phyloP scores from a whole-genome alignment of 2,888 invertebrate genomes.

The Frankliniella intonsa region DNA sequence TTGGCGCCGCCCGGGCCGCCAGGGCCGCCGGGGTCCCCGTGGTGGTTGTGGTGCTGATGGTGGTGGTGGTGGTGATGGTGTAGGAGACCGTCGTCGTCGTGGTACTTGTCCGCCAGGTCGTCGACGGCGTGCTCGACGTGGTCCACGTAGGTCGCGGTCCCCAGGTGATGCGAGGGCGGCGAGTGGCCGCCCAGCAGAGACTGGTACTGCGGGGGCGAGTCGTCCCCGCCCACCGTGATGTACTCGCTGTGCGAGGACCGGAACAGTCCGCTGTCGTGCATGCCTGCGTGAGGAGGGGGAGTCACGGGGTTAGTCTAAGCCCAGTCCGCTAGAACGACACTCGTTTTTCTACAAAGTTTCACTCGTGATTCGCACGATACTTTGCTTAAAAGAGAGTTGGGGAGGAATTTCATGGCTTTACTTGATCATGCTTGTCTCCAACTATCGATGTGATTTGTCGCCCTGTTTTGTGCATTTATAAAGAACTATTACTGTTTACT shows the following conservation, averaged over 20 bases:
- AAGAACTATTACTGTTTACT: too few relatives aligned
- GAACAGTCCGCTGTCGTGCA: conserved; percentile 1
- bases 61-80: conserved; percentile 30
- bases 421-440: too few relatives aligned
- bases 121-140: conserved; percentile 39
- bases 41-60: conserved; percentile 19
- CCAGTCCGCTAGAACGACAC: too few relatives aligned
- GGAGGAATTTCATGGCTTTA: too few relatives aligned
- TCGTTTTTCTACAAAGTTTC: too few relatives aligned
- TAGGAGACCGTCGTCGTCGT: conserved; percentile 33
- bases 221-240: conserved; percentile 36
- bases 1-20: conserved; percentile 29
- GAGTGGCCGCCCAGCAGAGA: conserved; percentile 45
- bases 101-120: conserved; percentile 34
- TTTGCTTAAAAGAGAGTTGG: too few relatives aligned
- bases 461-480: too few relatives aligned
- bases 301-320: too few relatives aligned
- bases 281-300: background rate
- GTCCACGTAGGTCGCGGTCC: conserved; percentile 44
- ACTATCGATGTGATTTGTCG: too few relatives aligned
- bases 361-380: too few relatives aligned
- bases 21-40: background rate
- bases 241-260: conserved; percentile 36
- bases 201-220: conserved; percentile 42
- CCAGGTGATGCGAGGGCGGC: conserved; percentile 41